Conservation (phyloP, 2,888 invertebrate species). For the Drosophila greeni region DNA sequence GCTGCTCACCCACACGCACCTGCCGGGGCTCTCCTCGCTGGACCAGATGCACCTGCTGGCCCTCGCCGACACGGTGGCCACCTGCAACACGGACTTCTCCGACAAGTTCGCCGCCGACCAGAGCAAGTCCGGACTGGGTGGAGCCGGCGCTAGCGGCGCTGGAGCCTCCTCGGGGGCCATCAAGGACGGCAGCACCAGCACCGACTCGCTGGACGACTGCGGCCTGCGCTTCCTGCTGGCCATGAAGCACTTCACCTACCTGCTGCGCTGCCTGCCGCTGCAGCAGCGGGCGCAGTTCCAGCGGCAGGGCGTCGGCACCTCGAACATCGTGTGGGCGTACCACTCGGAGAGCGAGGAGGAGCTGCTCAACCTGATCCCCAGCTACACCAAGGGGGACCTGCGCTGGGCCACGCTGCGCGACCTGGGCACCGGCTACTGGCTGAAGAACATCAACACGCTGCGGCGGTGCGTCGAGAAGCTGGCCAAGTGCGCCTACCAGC, state of each 20-base stretch:
- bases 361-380: constrained; percentile 91
- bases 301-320: constrained; percentile 90
- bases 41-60: constrained; percentile 99
- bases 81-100: constrained; percentile 92
- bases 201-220: constrained; percentile 96
- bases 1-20: constrained; percentile 94
- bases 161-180: constrained; percentile 75
- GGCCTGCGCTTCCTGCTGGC: constrained; percentile 96
- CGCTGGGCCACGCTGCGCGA: constrained; percentile 95
- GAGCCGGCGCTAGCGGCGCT: constrained; percentile 74
- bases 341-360: constrained; percentile 99
- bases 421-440: constrained; percentile 97
- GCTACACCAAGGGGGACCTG: constrained; percentile 89
- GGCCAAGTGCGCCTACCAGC: constrained; percentile 95
- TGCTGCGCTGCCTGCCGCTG: constrained; percentile 94
- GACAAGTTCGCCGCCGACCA: constrained; percentile 87
- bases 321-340: constrained; percentile 98
- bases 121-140: constrained; percentile 81
- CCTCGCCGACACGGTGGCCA: constrained; percentile 97
- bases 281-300: constrained; percentile 92
- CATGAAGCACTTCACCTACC: constrained; percentile 98
- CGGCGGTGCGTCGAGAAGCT: constrained; percentile 93
- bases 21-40: constrained; percentile 95
- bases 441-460: constrained; percentile 89
- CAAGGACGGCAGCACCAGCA: constrained; percentile 60